Base-by-base conservation (phyloP, 2,888 invertebrate genomes). In the Lottia scabra region DNA sequence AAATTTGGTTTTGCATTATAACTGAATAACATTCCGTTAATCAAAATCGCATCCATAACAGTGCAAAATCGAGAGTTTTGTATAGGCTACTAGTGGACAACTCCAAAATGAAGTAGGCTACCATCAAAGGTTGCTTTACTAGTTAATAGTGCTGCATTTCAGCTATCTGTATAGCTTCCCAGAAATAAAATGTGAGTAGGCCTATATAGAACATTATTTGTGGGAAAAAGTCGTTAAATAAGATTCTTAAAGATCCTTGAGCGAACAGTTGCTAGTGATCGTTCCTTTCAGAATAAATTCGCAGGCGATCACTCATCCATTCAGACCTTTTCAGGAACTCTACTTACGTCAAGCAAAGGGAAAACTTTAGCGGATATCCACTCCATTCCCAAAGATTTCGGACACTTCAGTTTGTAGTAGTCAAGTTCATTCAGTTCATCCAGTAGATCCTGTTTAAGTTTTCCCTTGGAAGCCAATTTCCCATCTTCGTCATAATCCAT, bases 331-430 rank as follows among this genome's bases (percentile, higher is more conserved):
- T 78, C 77, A 48, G 48, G 30, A 46, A 38, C 10, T 6, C 74
- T 70, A 80, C 84, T 74, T 76, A 83, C 82, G 69, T 87, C 80
- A 15, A 88, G 72, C n/a, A 86, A 67, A 5, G 87, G 87, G 19
- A 83, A 73, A 10, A 87, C 65, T 30, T 84, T 75, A 23, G 75
- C 70, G 13, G 83, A 78, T 63, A 87, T 83, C 83, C 87, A 87
- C 65, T 87, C 85, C 27, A 78, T 74, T 68, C 84, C 84, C 8
- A 87, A 77, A 1, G 86, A 86, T 71, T 87, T 87, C 12, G 88
- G 88, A 6, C 83, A 81, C n/a, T 74, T 68, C 56, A 77, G 75
- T 38, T 74, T 69, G 75, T 85, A 88, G 75, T 79, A 87, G 0
- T 80, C 73, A 63, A 87, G 72, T 1, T 71, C 69, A 69, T 86